Evolutionary conservation across 2,113 vertebrate genomes (phyloP), one percentile per base, ranked within the genome.

Genomic region (Suncus etruscus): DNA sequence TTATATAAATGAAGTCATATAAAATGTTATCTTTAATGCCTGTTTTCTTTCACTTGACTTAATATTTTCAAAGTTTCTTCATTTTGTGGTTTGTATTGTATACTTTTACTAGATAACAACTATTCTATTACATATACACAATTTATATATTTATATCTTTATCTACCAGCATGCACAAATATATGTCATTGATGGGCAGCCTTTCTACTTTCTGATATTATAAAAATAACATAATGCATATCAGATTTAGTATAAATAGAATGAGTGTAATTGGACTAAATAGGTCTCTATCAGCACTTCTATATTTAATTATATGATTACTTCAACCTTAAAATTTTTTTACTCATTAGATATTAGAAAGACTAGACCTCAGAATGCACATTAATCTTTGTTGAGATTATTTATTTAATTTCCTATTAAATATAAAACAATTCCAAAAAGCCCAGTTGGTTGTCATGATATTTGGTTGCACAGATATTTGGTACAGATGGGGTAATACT

Each of bases 1-100:
- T 87, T 24, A 72, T n/a, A 50, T 31, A 93, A 79, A 79, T 72
- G 8, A 25, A 80, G 14, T 61, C 58, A 61, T 15, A 76, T 79
- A 86, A 3, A 65, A 54, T 70, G 27, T 61, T n/a, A 50, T 29
- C 8, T 80, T 83, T 86, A n/a, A 20, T 61, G 16, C 58, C 47
- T 84, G 63, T 2, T 25, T 80, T 69, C 24, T 87, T 79, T 87
- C 24, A 65, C 10, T 72, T 27, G 65, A 27, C 9, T 31, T 20
- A 48, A 5, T 83, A 7, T 45, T 94, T 76, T 65, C 14, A 86
- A 61, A 27, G n/a, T 54, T 72, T 66, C 27, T 14, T 8, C 81
- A 70, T 32, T 70, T 39, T 27, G 29, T 27, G 75, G n/a, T 50
- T 22, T 20, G 20, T 32, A 58, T 27, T 75, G 69, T 47, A 47